Conservation (phyloP, 2,797 vertebrate genomes). For the Cirrhinus molitorella region DNA sequence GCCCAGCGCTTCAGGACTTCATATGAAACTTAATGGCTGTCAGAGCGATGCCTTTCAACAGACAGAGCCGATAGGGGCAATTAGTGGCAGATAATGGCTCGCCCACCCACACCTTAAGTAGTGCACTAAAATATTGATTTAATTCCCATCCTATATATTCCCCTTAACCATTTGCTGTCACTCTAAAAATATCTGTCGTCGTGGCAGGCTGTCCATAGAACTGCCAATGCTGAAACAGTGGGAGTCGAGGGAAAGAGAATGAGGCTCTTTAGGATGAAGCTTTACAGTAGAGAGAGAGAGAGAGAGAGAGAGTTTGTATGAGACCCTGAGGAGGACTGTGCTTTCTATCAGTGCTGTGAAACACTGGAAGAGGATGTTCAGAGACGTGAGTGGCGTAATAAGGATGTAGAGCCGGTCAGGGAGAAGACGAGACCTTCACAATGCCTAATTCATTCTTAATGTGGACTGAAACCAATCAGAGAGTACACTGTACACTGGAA, state of each 20-base stretch:
- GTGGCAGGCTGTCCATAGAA: constrained; percentile 60
- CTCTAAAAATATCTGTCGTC: constrained; percentile 66
- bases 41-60: constrained; percentile 67
- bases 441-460: constrained; percentile 7
- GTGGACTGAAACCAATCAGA: constrained; percentile 6
- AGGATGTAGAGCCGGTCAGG: not conserved
- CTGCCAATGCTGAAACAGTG: constrained; percentile 55
- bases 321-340: not conserved
- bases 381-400: not conserved
- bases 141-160: constrained; percentile 72
- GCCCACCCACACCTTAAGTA: constrained; percentile 58
- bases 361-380: not conserved
- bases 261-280: constrained; percentile 11
- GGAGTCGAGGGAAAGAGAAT: not conserved
- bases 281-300: not conserved
- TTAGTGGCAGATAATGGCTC: constrained; percentile 75
- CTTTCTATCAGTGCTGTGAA: constrained; percentile 15
- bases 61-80: constrained; percentile 75
- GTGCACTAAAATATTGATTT: constrained; percentile 76
- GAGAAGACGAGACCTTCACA: not conserved
- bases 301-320: not conserved
- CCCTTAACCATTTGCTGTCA: constrained; percentile 70
- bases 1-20: constrained; percentile 66
- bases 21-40: constrained; percentile 73
- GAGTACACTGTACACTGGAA: not conserved